A percentile compares a stretch with the other conserved stretches of the same genome.
These are phyloP conservation scores for Cynaeus angustus DNA, from an alignment of 2,888 invertebrate species.

Conservation along the genomic window DNA sequence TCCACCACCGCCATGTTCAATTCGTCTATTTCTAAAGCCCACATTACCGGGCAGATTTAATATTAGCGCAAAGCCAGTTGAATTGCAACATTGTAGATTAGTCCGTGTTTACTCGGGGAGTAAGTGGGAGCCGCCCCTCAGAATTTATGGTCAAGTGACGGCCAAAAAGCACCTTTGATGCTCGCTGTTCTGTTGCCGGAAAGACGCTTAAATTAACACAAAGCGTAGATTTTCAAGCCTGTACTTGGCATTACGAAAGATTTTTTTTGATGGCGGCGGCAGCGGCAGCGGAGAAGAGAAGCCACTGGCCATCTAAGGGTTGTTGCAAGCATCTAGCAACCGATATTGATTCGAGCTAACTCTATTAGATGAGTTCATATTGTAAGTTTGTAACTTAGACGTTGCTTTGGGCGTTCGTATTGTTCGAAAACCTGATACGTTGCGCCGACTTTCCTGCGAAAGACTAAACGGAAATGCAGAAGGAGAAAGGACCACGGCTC, in stretches of 20 bases:
- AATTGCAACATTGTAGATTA: constrained; percentile 69
- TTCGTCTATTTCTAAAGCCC: constrained; percentile 57
- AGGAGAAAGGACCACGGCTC: not conserved
- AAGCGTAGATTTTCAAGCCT: constrained; percentile 25
- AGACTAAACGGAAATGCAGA: not conserved
- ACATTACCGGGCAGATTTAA: constrained; percentile 64
- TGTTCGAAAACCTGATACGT: constrained; percentile 38
- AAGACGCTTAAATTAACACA: constrained; percentile 28
- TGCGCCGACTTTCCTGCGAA: constrained; percentile 16
- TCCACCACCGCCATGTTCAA: constrained; percentile 8
- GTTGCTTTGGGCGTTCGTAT: constrained; percentile 43
- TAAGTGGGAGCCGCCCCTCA: constrained; percentile 61
- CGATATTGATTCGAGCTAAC: constrained; percentile 49
- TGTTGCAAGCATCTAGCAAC: constrained; percentile 29
- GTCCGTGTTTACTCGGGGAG: constrained; percentile 68
- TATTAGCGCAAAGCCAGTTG: constrained; percentile 61
- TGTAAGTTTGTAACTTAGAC: constrained; percentile 48
- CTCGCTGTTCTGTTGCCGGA: constrained; percentile 41
- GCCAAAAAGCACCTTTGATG: constrained; percentile 55
- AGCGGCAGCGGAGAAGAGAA: constrained; percentile 8
- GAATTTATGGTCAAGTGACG: constrained; percentile 55
- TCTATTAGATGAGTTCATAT: constrained; percentile 52
- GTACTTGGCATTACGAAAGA: constrained; percentile 23
- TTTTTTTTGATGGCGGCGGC: constrained; percentile 3
- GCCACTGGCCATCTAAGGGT: constrained; percentile 35